A percentile compares a stretch with the other conserved stretches of the same genome.
These are phyloP conservation scores for Thamnophis sirtalis DNA, from an alignment of 2,113 vertebrate genomes.

Conservation along the genomic window DNA sequence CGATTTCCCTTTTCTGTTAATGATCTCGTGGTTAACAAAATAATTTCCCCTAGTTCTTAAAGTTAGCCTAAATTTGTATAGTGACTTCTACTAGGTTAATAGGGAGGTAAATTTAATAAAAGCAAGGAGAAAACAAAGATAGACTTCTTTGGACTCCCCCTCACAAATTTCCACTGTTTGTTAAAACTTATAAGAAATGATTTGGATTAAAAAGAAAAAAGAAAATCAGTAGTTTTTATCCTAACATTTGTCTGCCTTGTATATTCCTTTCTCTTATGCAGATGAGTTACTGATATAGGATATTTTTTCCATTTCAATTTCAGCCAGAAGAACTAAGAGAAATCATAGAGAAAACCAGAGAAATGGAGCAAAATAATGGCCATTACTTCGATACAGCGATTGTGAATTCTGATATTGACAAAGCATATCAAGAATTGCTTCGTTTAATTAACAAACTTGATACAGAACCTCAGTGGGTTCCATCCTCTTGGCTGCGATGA, in stretches of 20 bases:
- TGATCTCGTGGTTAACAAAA: background rate
- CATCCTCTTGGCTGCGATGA: constrained; percentile 89
- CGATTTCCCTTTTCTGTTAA: background rate
- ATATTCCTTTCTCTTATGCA: background rate
- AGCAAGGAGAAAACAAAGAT: background rate
- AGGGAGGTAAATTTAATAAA: background rate
- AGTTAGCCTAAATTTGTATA: background rate
- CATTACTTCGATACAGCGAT: constrained; percentile 90
- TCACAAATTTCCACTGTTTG: background rate
- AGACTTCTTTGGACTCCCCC: background rate
- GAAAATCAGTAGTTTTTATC: background rate
- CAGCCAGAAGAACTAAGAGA: constrained; percentile 92
- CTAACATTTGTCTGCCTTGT: no score
- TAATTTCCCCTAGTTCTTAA: background rate
- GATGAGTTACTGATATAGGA: background rate
- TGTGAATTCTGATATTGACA: constrained; percentile 87
- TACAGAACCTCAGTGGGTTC: constrained; percentile 97
- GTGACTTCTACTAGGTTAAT: background rate
- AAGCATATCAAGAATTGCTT: constrained; percentile 85
- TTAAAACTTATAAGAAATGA: background rate
- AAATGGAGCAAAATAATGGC: constrained; percentile 92
- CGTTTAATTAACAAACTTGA: constrained; percentile 90
- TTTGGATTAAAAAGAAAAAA: background rate
- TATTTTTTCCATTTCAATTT: constrained; percentile 29
- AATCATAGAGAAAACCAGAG: constrained; percentile 89